phyloP scores from a whole-genome alignment of 2,888 invertebrate genomes.

The Epirrita christyi region DNA sequence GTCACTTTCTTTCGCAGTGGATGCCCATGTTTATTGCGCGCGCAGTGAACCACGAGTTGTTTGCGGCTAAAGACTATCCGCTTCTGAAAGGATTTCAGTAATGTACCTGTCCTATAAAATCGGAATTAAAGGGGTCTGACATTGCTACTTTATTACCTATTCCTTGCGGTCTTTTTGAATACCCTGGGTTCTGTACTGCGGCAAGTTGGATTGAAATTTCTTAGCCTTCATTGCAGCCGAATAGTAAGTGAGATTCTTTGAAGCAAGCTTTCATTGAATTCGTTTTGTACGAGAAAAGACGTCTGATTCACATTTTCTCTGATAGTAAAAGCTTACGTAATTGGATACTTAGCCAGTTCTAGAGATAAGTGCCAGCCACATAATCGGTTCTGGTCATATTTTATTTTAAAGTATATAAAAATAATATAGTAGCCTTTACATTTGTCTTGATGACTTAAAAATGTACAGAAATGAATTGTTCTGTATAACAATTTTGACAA shows the following conservation, averaged over 20 bases:
- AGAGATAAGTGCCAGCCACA: not conserved
- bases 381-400: not conserved
- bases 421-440: not conserved
- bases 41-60: slow-evolving; percentile 31
- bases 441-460: not conserved
- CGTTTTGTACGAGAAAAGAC: slow-evolving; percentile 3
- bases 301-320: not conserved
- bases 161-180: slow-evolving; percentile 23
- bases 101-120: slow-evolving; percentile 36
- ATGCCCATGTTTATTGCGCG: slow-evolving; percentile 33
- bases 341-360: not conserved
- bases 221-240: slow-evolving; percentile 21
- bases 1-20: slow-evolving; percentile 27
- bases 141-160: slow-evolving; percentile 27
- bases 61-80: slow-evolving; percentile 40
- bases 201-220: slow-evolving; percentile 22
- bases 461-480: not conserved
- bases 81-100: slow-evolving; percentile 39
- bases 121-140: slow-evolving; percentile 29
- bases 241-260: slow-evolving; percentile 7
- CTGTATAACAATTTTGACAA: not conserved
- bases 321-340: not conserved
- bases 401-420: not conserved
- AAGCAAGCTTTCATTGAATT: slow-evolving; percentile 14
- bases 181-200: slow-evolving; percentile 11